A percentile compares a stretch with the other conserved stretches of the same genome.
Conservation (phyloP, 2,113 vertebrate genomes). For the Oenanthe melanoleuca region DNA sequence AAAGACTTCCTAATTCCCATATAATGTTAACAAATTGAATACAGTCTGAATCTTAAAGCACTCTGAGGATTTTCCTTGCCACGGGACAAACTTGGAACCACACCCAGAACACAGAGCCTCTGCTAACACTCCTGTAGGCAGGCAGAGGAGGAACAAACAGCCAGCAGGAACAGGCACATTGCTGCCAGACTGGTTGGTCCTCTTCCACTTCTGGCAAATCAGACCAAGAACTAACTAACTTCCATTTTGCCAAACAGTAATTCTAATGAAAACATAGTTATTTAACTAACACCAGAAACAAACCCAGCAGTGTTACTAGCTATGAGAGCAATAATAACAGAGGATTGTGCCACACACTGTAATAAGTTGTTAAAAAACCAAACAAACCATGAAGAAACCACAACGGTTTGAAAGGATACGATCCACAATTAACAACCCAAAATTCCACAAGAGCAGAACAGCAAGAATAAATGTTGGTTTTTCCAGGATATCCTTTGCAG, state of each 20-base stretch:
- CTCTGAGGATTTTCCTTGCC: neutral
- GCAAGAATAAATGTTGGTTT: conserved; percentile 87
- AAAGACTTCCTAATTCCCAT: neutral
- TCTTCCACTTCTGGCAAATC: neutral
- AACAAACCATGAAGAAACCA: neutral
- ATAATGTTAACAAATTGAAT: neutral
- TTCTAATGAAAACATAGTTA: neutral
- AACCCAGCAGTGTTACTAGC: neutral
- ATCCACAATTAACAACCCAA: conserved; percentile 92
- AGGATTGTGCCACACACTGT: neutral
- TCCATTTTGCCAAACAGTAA: neutral
- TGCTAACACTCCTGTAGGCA: neutral
- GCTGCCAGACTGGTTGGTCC: neutral
- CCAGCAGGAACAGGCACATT: neutral
- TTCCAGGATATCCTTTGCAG: conserved; percentile 77
- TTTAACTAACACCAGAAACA: neutral
- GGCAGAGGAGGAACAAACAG: rapidly evolving
- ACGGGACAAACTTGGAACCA: neutral
- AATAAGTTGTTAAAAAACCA: neutral
- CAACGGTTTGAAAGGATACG: conserved; percentile 84
- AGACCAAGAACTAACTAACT: neutral
- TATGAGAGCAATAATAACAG: neutral
- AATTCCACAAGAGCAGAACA: conserved; percentile 91
- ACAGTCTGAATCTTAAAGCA: neutral
- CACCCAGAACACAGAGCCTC: neutral